A percentile compares a stretch with the other conserved stretches of the same genome.
Evolutionary conservation across 1,140 invertebrate species (phyloP).

Genomic region (Macrotrachela quadricornifera): DNA sequence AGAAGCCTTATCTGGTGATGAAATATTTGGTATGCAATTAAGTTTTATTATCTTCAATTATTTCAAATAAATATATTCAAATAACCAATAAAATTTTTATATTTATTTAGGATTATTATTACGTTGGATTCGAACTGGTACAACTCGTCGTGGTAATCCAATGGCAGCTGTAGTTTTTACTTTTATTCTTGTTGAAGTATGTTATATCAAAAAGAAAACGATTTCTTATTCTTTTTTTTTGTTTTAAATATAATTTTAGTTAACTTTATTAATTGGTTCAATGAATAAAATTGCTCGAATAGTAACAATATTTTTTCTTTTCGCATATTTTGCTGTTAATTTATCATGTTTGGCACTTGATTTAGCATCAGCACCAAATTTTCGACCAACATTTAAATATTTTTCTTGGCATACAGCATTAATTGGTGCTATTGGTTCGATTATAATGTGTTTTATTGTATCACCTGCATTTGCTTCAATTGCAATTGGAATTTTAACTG

Average conservation of each 20-base stretch:
- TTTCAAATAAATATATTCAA: too few species aligned
- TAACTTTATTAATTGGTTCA: constrained; percentile 72
- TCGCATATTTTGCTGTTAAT: constrained; percentile 87
- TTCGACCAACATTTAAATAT: constrained; percentile 74
- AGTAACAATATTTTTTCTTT: constrained; percentile 82
- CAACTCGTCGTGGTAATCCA: constrained; percentile 58
- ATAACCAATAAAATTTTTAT: too few species aligned
- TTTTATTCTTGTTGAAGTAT: constrained; percentile 54
- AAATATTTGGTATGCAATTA: constrained; percentile 70
- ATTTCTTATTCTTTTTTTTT: too few species aligned
- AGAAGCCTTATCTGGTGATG: constrained; percentile 82
- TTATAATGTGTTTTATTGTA: constrained; percentile 89
- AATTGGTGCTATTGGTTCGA: constrained; percentile 58
- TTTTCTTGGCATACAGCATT: constrained; percentile 83
- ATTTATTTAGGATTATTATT: too few species aligned
- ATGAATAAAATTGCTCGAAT: constrained; percentile 87
- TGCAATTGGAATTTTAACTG: constrained; percentile 61
- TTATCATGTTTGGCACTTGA: constrained; percentile 77
- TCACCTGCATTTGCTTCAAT: constrained; percentile 67
- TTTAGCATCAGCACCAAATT: constrained; percentile 80
- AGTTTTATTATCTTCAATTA: too few species aligned
- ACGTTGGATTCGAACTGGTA: constrained; percentile 13
- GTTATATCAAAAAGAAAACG: constrained; percentile 4
- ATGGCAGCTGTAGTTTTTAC: constrained; percentile 67
- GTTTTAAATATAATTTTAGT: constrained; percentile 30